phyloP scores from a whole-genome alignment of 2,888 invertebrate genomes.

The Eupithecia centaureata region DNA sequence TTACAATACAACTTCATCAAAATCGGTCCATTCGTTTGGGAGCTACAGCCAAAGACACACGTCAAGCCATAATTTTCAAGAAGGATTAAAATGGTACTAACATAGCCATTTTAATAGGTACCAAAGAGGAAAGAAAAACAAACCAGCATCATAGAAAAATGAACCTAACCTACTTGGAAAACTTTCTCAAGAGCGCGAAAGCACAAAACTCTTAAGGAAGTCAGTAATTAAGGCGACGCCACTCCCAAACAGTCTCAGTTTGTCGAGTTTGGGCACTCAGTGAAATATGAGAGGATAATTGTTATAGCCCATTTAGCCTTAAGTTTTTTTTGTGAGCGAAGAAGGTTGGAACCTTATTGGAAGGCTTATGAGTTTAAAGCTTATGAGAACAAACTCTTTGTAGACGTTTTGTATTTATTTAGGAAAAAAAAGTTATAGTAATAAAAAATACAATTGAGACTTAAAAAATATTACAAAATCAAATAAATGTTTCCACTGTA shows the following conservation, averaged over 20 bases:
- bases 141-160: not conserved
- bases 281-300: constrained; percentile 48
- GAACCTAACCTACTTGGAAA: constrained; percentile 6
- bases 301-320: constrained; percentile 51
- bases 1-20: not conserved
- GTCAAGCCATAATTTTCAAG: not conserved
- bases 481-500: too few species aligned
- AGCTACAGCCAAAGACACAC: not conserved
- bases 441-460: too few species aligned
- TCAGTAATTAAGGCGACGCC: constrained; percentile 24
- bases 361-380: not conserved
- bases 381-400: too few species aligned
- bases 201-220: constrained; percentile 24
- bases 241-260: constrained; percentile 21
- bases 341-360: not conserved
- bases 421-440: too few species aligned
- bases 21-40: not conserved
- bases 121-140: not conserved
- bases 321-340: constrained; percentile 8
- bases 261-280: constrained; percentile 15
- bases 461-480: too few species aligned
- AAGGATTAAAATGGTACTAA: not conserved
- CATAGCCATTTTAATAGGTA: not conserved
- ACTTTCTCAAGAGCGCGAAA: constrained; percentile 6
- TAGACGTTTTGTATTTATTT: not conserved